phyloP scores from a whole-genome alignment of 1,140 invertebrate genomes.

The Zaprionus inermis region DNA sequence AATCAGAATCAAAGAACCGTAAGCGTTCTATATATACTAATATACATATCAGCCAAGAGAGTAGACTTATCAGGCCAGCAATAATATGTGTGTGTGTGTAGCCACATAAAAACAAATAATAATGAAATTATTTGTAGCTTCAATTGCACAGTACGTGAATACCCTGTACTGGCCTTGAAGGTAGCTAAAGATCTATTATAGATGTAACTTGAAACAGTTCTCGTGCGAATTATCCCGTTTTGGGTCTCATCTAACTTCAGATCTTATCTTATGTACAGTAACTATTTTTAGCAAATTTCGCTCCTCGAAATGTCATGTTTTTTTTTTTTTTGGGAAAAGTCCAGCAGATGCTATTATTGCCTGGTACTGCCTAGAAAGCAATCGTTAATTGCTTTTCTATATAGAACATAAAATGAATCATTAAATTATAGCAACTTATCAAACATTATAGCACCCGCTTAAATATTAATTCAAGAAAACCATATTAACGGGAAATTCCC shows the following conservation, averaged over 20 bases:
- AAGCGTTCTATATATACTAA: background rate
- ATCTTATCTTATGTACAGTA: background rate
- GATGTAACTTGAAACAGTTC: too few relatives aligned
- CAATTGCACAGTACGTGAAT: background rate
- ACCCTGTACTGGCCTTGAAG: background rate
- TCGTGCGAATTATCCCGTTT: too few relatives aligned
- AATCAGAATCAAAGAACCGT: background rate
- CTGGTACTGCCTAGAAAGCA: background rate
- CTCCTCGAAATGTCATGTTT: too few relatives aligned
- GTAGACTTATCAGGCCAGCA: constrained; percentile 11
- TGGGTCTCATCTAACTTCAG: background rate
- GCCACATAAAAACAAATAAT: constrained; percentile 12
- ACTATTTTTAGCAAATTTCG: background rate
- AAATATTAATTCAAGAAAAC: background rate
- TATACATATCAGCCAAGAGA: constrained; percentile 16
- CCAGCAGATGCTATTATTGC: background rate
- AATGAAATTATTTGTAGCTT: background rate
- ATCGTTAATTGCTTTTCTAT: background rate
- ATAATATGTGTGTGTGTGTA: background rate
- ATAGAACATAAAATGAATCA: background rate
- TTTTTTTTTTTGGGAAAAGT: background rate
- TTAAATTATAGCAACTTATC: background rate
- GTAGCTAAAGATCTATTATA: background rate
- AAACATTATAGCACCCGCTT: background rate
- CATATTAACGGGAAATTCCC: too few relatives aligned